Percentiles rank a stretch among this genome's conserved stretches.
phyloP scores from a whole-genome alignment of 2,888 invertebrate species.

The Hydropsyche betteni region DNA sequence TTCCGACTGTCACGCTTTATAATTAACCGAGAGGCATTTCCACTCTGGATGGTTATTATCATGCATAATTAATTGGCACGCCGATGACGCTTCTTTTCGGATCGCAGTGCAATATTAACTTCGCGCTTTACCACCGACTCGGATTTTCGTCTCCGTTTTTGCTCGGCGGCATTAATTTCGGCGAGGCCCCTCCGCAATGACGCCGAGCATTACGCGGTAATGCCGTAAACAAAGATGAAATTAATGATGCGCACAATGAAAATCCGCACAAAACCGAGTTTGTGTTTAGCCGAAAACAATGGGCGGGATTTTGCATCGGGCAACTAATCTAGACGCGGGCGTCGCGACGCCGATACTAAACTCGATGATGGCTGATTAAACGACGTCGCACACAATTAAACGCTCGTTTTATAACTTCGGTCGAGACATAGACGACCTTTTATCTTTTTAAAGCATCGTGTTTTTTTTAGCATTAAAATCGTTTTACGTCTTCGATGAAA shows the following conservation, averaged over 20 bases:
- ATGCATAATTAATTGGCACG: slow-evolving; percentile 46
- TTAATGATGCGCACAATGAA: slow-evolving; percentile 52
- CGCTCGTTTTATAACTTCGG: not conserved
- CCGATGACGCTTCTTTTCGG: slow-evolving; percentile 21
- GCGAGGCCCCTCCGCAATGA: slow-evolving; percentile 41
- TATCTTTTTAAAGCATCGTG: not conserved
- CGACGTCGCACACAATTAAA: slow-evolving; percentile 21
- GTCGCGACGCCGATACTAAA: slow-evolving; percentile 38
- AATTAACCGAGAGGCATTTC: slow-evolving; percentile 30
- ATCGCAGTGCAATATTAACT: not conserved
- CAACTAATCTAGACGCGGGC: slow-evolving; percentile 49
- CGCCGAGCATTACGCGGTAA: slow-evolving; percentile 50
- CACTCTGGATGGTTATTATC: slow-evolving; percentile 46
- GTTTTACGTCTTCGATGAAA: too few species aligned
- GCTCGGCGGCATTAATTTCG: slow-evolving; percentile 50
- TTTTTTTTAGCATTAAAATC: not conserved
- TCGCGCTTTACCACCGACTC: too few species aligned
- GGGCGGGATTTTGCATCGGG: slow-evolving; percentile 48
- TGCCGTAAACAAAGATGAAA: slow-evolving; percentile 52
- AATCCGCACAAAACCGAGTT: slow-evolving; percentile 52
- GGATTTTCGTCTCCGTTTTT: slow-evolving; percentile 34
- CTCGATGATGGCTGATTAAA: slow-evolving; percentile 9
- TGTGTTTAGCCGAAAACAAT: slow-evolving; percentile 51
- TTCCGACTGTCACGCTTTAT: slow-evolving; percentile 46
- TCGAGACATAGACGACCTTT: not conserved